phyloP scores from a whole-genome alignment of 2,888 invertebrate species.

The Clivina fossor region DNA sequence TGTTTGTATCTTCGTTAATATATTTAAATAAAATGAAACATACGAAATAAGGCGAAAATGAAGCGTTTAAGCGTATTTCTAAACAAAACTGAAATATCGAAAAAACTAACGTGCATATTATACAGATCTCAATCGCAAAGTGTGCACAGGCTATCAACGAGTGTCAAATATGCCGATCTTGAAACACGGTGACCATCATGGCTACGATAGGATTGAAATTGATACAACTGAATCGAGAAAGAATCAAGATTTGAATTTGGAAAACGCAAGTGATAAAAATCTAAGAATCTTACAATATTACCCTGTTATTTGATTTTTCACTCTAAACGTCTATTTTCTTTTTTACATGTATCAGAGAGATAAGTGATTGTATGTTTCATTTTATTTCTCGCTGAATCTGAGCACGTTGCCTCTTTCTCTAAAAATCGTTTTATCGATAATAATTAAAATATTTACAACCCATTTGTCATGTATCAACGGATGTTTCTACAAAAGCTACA shows the following conservation, averaged over 20 bases:
- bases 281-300: conserved; percentile 32
- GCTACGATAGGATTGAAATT: background rate
- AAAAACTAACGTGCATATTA: background rate
- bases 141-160: conserved; percentile 13
- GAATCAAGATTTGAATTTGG: conserved; percentile 16
- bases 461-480: conserved; percentile 22
- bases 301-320: conserved; percentile 30
- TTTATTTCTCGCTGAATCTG: conserved; percentile 24
- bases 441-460: conserved; percentile 31
- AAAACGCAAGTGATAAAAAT: conserved; percentile 22
- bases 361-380: conserved; percentile 33
- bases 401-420: conserved; percentile 9
- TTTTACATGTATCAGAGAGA: conserved; percentile 27
- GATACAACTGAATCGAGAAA: background rate
- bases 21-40: conserved; percentile 31
- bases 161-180: conserved; percentile 17
- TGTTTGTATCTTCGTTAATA: conserved; percentile 17
- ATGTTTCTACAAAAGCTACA: conserved; percentile 31
- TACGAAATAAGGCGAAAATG: conserved; percentile 20
- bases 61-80: background rate
- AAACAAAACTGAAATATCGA: no score
- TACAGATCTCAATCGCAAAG: no score
- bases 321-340: conserved; percentile 24
- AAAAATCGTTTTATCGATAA: conserved; percentile 14
- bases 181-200: conserved; percentile 13